These are phyloP conservation scores for Xenopus petersii DNA, from an alignment of 2,797 vertebrate species.

Conservation along the genomic window DNA sequence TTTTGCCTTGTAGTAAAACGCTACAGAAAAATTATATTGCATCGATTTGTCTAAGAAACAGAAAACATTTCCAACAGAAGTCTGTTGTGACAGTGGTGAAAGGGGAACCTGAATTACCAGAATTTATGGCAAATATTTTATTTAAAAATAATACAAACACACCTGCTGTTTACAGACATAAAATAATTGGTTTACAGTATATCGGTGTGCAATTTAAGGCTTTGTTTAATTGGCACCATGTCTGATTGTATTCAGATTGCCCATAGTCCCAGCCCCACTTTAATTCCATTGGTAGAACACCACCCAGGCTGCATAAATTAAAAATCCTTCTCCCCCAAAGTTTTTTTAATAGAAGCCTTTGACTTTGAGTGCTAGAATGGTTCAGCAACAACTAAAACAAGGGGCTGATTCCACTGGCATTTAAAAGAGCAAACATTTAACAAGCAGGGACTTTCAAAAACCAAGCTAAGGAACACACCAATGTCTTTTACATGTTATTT, in stretches of 20 bases:
- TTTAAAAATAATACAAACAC: no score
- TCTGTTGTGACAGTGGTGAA: no score
- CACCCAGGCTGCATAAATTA: not conserved
- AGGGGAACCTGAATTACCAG: no score
- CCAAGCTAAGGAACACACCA: conserved; percentile 49
- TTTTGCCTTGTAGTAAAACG: no score
- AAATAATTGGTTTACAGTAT: no score
- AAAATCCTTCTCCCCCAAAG: conserved; percentile 5
- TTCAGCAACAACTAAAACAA: not conserved
- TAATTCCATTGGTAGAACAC: conserved; percentile 10
- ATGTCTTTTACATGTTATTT: conserved; percentile 95
- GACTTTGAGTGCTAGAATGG: not conserved
- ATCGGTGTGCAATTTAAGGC: not conserved
- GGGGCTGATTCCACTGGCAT: conserved; percentile 48
- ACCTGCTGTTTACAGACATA: no score
- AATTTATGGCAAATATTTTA: no score
- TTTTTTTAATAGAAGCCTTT: not conserved
- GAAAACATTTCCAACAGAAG: no score
- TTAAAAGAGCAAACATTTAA: conserved; percentile 56
- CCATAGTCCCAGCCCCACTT: conserved; percentile 13
- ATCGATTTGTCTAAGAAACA: no score
- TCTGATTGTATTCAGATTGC: conserved; percentile 22
- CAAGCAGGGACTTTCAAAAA: conserved; percentile 80
- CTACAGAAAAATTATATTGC: no score
- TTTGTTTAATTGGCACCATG: conserved; percentile 35